Conservation (phyloP, 2,888 invertebrate species). For the Trachelus troglodyta region DNA sequence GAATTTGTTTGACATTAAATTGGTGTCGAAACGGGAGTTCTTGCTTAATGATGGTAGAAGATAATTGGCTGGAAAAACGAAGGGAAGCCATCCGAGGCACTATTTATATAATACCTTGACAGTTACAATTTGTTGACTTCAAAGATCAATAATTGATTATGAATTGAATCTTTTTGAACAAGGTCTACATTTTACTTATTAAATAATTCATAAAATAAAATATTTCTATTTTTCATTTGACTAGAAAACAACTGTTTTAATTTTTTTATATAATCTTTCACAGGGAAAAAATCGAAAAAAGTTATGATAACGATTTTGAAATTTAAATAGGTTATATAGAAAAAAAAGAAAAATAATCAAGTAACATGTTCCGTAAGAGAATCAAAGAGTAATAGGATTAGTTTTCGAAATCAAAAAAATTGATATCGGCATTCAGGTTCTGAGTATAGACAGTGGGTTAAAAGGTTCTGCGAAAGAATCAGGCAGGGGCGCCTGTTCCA, state of each 20-base stretch:
- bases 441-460: neutral
- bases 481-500: neutral
- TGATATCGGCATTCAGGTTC: neutral
- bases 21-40: neutral
- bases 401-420: neutral
- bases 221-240: neutral
- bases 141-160: neutral
- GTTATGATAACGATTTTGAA: too few relatives aligned
- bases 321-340: too few relatives aligned
- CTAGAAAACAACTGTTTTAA: neutral
- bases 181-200: neutral
- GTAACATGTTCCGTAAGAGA: neutral
- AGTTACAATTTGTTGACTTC: neutral
- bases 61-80: neutral
- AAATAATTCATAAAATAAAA: neutral
- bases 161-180: neutral
- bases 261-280: neutral
- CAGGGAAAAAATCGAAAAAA: neutral
- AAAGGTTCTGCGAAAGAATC: neutral
- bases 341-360: neutral
- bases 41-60: neutral
- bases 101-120: neutral
- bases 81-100: neutral
- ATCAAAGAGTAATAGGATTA: neutral
- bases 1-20: neutral